Percentiles rank a stretch among this genome's conserved stretches.
Evolutionary conservation across 1,140 invertebrate species (phyloP).

Genomic region (Rhizoglyphus robini): DNA sequence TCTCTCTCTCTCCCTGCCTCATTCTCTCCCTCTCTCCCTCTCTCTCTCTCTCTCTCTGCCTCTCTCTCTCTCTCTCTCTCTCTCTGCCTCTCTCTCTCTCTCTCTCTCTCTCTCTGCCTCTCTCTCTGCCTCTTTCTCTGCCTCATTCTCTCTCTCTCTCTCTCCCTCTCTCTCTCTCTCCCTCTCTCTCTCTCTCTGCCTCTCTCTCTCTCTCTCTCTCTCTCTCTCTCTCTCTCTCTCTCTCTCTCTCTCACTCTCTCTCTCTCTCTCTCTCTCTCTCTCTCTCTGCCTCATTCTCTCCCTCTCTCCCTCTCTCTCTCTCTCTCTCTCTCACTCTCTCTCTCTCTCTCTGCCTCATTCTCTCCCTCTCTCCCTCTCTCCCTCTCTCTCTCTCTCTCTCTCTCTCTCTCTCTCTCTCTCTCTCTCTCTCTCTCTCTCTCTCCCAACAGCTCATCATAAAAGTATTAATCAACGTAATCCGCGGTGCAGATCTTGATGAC

Average conservation of each 20-base stretch:
- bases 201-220: slow-evolving; percentile 16
- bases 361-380: background rate
- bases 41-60: background rate
- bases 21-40: slow-evolving; percentile 10
- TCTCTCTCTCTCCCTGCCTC: background rate
- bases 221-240: background rate
- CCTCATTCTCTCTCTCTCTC: background rate
- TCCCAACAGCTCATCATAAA: slow-evolving; percentile 29
- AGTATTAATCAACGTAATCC: slow-evolving; percentile 30
- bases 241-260: slow-evolving; percentile 9
- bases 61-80: slow-evolving; percentile 1
- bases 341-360: too few species aligned
- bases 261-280: background rate
- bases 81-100: slow-evolving; percentile 7
- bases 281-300: too few species aligned
- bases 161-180: slow-evolving; percentile 15
- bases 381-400: slow-evolving; percentile 15
- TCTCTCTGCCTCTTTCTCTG: slow-evolving; percentile 12
- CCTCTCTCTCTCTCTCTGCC: background rate
- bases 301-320: slow-evolving; percentile 7
- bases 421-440: slow-evolving; percentile 16
- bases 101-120: background rate
- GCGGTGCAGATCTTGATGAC: slow-evolving; percentile 32
- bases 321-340: slow-evolving; percentile 14
- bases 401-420: background rate